phyloP scores from a whole-genome alignment of 1,140 invertebrate species.

The Ladona fulva region DNA sequence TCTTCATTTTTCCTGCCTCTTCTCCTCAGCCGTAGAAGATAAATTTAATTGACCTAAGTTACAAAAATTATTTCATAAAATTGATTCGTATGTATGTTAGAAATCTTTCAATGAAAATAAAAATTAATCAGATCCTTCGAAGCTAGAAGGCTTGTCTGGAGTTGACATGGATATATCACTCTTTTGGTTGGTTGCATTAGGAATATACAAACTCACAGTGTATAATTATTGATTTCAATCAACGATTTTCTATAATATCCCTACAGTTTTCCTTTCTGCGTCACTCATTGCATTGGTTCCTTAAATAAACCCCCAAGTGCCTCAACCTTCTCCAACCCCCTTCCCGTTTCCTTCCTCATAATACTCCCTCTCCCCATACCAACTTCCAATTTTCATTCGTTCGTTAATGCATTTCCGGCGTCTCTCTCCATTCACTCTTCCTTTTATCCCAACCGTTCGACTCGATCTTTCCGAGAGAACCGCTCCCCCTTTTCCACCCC shows the following conservation, averaged over 20 bases:
- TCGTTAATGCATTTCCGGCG: slow-evolving; percentile 7
- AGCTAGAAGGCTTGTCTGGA: too few species aligned
- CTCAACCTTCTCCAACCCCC: too few species aligned
- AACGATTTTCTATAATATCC: not conserved
- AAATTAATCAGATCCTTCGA: too few species aligned
- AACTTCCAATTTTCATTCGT: not conserved
- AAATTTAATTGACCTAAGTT: too few species aligned
- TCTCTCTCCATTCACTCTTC: not conserved
- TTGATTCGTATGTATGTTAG: too few species aligned
- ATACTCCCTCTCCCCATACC: not conserved
- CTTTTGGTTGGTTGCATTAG: too few species aligned
- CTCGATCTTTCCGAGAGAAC: not conserved
- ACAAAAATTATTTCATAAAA: too few species aligned
- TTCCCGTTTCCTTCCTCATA: not conserved
- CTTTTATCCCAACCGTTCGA: not conserved
- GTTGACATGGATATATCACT: too few species aligned
- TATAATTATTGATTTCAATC: not conserved
- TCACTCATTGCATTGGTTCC: not conserved
- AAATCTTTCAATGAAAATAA: too few species aligned
- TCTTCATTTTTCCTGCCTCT: too few species aligned
- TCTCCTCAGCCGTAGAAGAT: too few species aligned
- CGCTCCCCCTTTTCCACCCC: not conserved
- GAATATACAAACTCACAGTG: not conserved
- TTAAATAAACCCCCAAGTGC: not conserved
- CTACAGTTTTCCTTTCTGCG: not conserved